phyloP scores from a whole-genome alignment of 2,888 invertebrate genomes.

The Eustalomyia histrio region DNA sequence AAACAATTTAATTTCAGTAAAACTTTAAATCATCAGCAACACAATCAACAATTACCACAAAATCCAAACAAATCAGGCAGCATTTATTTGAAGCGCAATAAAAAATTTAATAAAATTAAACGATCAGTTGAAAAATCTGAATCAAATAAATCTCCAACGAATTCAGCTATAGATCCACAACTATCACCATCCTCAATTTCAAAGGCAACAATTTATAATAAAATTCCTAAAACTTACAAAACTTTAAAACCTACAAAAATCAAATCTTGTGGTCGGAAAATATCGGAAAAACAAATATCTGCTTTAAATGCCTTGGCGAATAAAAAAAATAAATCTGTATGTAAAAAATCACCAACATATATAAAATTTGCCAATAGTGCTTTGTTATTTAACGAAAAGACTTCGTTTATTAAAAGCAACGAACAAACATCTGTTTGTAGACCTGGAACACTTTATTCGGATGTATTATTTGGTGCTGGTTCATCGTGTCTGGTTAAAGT shows the following conservation, averaged over 20 bases:
- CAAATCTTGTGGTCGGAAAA: slow-evolving; percentile 68
- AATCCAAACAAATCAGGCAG: slow-evolving; percentile 15
- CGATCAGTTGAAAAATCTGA: slow-evolving; percentile 44
- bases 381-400: slow-evolving; percentile 21
- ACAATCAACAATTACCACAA: slow-evolving; percentile 35
- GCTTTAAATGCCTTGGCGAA: slow-evolving; percentile 57
- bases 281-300: slow-evolving; percentile 66
- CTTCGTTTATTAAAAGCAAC: slow-evolving; percentile 12
- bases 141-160: slow-evolving; percentile 53
- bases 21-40: slow-evolving; percentile 46
- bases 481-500: slow-evolving; percentile 66
- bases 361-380: slow-evolving; percentile 63
- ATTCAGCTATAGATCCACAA: slow-evolving; percentile 47
- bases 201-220: slow-evolving; percentile 17
- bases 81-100: slow-evolving; percentile 48
- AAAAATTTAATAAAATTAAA: slow-evolving; percentile 61
- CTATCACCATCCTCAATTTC: slow-evolving; percentile 11
- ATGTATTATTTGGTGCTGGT: slow-evolving; percentile 69
- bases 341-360: slow-evolving; percentile 67
- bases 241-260: slow-evolving; percentile 60
- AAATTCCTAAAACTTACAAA: slow-evolving; percentile 4
- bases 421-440: slow-evolving; percentile 66
- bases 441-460: slow-evolving; percentile 69
- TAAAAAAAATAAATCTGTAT: slow-evolving; percentile 63
- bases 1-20: slow-evolving; percentile 50